These are phyloP conservation scores for Catostomus latipinnis DNA, from an alignment of 2,797 vertebrate species.

Conservation along the genomic window DNA sequence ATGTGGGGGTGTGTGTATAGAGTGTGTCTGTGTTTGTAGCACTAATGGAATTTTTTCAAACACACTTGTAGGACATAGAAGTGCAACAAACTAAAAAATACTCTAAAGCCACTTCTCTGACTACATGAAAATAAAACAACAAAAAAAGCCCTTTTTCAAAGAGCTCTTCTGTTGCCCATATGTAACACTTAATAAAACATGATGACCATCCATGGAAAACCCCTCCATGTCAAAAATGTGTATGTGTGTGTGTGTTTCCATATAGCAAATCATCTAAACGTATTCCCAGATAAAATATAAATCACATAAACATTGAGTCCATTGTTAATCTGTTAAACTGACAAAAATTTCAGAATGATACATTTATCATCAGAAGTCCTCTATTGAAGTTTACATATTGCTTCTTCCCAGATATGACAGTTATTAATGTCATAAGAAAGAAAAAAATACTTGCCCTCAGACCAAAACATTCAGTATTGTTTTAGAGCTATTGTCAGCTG, in stretches of 20 bases:
- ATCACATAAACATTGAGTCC: neutral
- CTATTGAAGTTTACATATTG: neutral
- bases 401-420: constrained; percentile 1
- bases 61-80: constrained; percentile 9
- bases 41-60: constrained; percentile 37
- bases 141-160: constrained; percentile 23
- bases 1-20: constrained; percentile 27
- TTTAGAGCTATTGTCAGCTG: neutral
- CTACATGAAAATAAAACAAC: constrained; percentile 12
- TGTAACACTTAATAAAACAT: constrained; percentile 47
- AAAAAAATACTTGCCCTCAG: constrained; percentile 5
- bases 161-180: constrained; percentile 43
- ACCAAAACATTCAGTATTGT: neutral
- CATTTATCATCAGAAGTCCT: neutral
- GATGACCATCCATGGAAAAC: constrained; percentile 7
- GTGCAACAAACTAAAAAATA: neutral
- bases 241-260: neutral
- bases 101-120: constrained; percentile 1
- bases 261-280: constrained; percentile 2
- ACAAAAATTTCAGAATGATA: neutral
- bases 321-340: neutral
- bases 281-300: neutral
- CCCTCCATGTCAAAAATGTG: constrained; percentile 5
- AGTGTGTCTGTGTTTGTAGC: constrained; percentile 4
- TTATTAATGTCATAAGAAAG: constrained; percentile 6